Conservation (phyloP, 2,888 invertebrate genomes). For the Capitulum mitella region DNA sequence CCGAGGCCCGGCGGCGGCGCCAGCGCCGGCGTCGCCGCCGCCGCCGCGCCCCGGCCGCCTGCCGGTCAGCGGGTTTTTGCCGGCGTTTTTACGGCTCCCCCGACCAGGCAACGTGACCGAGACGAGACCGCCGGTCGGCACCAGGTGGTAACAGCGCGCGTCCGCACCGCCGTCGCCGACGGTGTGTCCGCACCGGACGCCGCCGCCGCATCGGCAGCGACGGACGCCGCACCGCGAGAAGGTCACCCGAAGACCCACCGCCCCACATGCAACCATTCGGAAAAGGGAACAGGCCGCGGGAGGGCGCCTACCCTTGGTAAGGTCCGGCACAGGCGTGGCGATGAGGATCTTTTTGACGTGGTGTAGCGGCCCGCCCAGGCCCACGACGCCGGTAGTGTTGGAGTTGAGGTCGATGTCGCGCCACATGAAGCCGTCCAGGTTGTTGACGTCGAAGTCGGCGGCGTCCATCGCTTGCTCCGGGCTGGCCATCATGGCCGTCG, state of each 20-base stretch:
- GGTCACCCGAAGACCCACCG: too few species aligned
- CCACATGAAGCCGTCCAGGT: conserved; percentile 17
- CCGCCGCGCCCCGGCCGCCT: neutral
- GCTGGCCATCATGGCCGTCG: neutral
- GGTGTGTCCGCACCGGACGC: neutral
- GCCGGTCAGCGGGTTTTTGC: neutral
- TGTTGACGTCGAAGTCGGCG: neutral
- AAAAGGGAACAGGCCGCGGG: too few species aligned
- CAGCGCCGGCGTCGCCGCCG: neutral
- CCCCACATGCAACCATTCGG: too few species aligned
- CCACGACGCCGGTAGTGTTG: neutral
- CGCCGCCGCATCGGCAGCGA: too few species aligned
- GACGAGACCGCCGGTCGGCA: neutral
- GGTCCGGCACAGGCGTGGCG: neutral
- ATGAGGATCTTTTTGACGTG: neutral
- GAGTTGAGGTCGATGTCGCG: conserved; percentile 14
- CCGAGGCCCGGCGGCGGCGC: neutral
- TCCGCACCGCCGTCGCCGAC: neutral
- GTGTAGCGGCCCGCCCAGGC: neutral
- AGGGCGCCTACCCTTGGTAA: neutral
- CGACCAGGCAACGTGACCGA: neutral
- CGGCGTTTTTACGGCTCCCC: neutral
- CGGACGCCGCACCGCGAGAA: too few species aligned
- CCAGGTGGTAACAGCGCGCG: neutral
- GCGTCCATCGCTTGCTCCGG: neutral